These are phyloP conservation scores for Psittacula derbiana DNA, from an alignment of 2,797 vertebrate genomes.

Conservation along the genomic window DNA sequence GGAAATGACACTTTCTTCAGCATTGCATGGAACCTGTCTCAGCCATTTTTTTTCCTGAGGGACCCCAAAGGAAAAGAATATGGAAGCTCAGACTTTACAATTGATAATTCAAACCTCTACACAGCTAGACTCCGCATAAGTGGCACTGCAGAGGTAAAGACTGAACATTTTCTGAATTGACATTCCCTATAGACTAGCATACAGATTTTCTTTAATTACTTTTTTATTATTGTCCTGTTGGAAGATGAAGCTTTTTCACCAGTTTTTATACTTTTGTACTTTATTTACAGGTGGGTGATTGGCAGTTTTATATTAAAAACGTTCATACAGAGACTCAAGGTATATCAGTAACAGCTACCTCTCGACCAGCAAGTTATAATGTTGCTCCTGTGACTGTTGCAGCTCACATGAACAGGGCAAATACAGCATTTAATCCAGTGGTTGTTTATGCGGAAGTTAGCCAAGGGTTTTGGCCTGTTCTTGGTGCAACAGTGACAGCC, in stretches of 20 bases:
- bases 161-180: not conserved
- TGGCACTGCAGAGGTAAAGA: conserved; percentile 75
- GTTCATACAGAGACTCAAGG: conserved; percentile 29
- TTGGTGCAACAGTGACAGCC: conserved; percentile 71
- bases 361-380: conserved; percentile 54
- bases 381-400: conserved; percentile 69
- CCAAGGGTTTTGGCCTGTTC: conserved; percentile 70
- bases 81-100: not conserved
- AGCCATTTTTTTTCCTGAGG: conserved; percentile 29
- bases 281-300: conserved; percentile 68
- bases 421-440: conserved; percentile 59
- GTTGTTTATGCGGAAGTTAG: conserved; percentile 72
- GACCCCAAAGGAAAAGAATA: conserved; percentile 71
- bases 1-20: conserved; percentile 78
- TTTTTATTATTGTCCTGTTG: not conserved
- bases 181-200: not conserved
- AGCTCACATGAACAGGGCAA: conserved; percentile 42
- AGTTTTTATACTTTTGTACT: not conserved
- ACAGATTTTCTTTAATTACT: not conserved
- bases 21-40: conserved; percentile 55
- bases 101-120: not conserved
- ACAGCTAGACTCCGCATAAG: conserved; percentile 65
- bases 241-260: not conserved
- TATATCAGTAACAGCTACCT: conserved; percentile 72
- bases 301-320: conserved; percentile 67